Percentiles rank a stretch among this genome's conserved stretches.
Conservation (phyloP, 2,888 invertebrate species). For the Cheilosia scutellata region DNA sequence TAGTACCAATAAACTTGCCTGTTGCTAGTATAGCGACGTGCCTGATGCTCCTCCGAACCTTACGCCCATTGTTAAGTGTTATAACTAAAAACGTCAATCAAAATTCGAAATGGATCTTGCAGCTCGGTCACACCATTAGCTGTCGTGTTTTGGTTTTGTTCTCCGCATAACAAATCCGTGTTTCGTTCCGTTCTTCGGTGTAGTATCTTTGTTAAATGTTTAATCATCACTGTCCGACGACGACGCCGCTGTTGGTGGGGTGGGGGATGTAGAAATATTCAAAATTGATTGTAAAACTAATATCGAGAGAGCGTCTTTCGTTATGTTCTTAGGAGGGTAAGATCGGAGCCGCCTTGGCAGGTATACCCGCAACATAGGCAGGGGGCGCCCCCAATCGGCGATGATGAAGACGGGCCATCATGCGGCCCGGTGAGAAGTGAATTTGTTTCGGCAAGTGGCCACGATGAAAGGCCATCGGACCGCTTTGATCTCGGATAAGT, state of each 20-base stretch:
- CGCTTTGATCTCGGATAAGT: constrained; percentile 72
- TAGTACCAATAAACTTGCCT: constrained; percentile 14
- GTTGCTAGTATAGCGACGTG: constrained; percentile 2
- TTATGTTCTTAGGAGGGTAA: constrained; percentile 1
- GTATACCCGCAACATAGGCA: constrained; percentile 51
- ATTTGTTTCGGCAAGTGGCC: constrained; percentile 72
- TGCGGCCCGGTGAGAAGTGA: constrained; percentile 31
- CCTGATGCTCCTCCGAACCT: constrained; percentile 10
- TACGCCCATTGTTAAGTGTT: constrained; percentile 62
- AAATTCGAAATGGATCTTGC: constrained; percentile 73
- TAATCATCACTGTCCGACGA: constrained; percentile 54
- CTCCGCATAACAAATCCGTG: constrained; percentile 50
- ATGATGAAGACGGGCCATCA: constrained; percentile 48
- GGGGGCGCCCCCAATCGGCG: constrained; percentile 67
- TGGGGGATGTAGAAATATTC: neutral
- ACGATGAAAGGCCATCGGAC: constrained; percentile 67
- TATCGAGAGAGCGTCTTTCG: constrained; percentile 42
- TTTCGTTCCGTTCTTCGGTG: constrained; percentile 39
- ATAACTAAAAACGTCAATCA: constrained; percentile 72
- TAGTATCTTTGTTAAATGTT: constrained; percentile 65
- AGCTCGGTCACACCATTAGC: constrained; percentile 71
- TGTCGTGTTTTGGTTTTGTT: constrained; percentile 40
- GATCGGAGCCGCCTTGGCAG: constrained; percentile 35
- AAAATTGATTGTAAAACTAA: constrained; percentile 72
- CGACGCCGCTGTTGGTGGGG: too few species aligned